Percentiles rank a stretch among this genome's conserved stretches.
These are phyloP conservation scores for Drosophila oshimai DNA, from an alignment of 1,140 invertebrate genomes.

Conservation along the genomic window DNA sequence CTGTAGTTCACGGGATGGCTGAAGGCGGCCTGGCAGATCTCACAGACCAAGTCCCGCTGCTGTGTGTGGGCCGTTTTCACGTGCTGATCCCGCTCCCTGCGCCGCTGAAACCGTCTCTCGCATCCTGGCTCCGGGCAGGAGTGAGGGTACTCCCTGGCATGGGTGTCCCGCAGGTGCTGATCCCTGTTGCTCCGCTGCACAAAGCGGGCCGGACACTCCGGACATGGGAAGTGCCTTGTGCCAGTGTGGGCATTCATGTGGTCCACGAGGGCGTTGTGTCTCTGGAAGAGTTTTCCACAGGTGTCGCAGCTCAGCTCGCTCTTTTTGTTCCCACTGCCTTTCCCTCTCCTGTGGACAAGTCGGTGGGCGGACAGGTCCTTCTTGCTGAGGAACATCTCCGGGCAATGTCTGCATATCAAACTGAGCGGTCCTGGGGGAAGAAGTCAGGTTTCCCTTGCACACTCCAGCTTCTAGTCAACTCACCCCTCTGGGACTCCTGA, in stretches of 20 bases:
- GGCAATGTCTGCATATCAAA: constrained; percentile 8
- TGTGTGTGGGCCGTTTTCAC: constrained; percentile 91
- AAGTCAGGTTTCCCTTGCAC: too few relatives aligned
- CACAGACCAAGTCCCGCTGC: constrained; percentile 89
- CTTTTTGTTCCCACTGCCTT: too few relatives aligned
- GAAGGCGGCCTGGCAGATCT: constrained; percentile 89
- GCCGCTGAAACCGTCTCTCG: constrained; percentile 89
- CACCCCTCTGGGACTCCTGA: neutral
- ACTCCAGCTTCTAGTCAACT: too few relatives aligned
- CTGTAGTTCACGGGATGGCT: constrained; percentile 93
- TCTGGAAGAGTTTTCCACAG: constrained; percentile 90
- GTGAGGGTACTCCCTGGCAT: constrained; percentile 90
- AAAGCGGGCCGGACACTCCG: constrained; percentile 90
- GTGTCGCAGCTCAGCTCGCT: constrained; percentile 86
- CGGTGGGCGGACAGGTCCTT: neutral
- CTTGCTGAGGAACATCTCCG: neutral
- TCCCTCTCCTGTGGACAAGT: neutral
- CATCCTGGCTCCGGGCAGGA: constrained; percentile 86
- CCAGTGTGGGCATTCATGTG: constrained; percentile 91
- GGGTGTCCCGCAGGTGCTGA: constrained; percentile 90
- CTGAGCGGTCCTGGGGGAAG: neutral
- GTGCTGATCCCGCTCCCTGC: constrained; percentile 90
- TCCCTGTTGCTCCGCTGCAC: constrained; percentile 91
- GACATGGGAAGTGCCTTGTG: constrained; percentile 88
- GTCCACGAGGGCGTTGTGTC: constrained; percentile 89